Percentiles rank a stretch among this genome's conserved stretches.
phyloP scores from a whole-genome alignment of 1,140 invertebrate species.

The Drosophila repletoides region DNA sequence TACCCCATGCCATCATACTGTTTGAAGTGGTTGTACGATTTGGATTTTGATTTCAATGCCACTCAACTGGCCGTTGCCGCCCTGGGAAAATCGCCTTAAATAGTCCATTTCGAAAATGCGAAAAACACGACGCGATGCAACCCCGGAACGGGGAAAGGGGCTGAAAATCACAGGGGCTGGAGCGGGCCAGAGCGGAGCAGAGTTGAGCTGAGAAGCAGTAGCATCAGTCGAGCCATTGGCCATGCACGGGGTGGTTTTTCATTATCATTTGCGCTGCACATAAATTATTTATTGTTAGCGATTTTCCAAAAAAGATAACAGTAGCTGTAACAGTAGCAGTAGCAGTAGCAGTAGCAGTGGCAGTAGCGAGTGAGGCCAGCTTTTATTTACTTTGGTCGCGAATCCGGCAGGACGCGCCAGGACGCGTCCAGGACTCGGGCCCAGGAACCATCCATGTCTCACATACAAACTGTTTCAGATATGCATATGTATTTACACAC shows the following conservation, averaged over 20 bases:
- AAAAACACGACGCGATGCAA: slow-evolving; percentile 42
- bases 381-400: slow-evolving; percentile 72
- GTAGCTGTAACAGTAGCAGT: slow-evolving; percentile 21
- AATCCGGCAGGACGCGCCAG: slow-evolving; percentile 40
- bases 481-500: neutral
- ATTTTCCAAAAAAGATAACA: slow-evolving; percentile 79
- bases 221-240: slow-evolving; percentile 65
- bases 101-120: slow-evolving; percentile 61
- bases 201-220: neutral
- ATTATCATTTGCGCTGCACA: slow-evolving; percentile 78
- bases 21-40: slow-evolving; percentile 72
- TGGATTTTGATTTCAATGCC: slow-evolving; percentile 75
- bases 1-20: slow-evolving; percentile 6
- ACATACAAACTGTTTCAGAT: too few relatives aligned
- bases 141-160: slow-evolving; percentile 15
- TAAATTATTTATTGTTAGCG: slow-evolving; percentile 80
- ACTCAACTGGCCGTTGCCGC: slow-evolving; percentile 60
- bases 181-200: too few relatives aligned
- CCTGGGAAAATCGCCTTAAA: slow-evolving; percentile 78
- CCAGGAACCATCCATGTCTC: too few relatives aligned
- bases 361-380: slow-evolving; percentile 14
- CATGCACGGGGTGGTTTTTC: slow-evolving; percentile 72
- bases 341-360: slow-evolving; percentile 5
- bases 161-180: slow-evolving; percentile 5
- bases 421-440: too few relatives aligned